Evolutionary conservation across 2,888 invertebrate species (phyloP).

Genomic region (Euphydryas editha): DNA sequence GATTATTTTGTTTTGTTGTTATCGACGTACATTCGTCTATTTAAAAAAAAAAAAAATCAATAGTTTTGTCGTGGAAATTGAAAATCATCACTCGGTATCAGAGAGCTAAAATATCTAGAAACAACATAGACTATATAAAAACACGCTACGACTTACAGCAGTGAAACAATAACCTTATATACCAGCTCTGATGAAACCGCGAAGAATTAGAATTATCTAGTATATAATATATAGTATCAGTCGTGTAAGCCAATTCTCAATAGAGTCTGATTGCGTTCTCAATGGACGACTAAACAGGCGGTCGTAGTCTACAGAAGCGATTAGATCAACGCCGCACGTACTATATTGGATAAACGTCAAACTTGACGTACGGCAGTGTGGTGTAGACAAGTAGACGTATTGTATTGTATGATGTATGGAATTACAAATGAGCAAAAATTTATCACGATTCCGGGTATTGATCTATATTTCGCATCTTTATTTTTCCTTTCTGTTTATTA

Average conservation of each 20-base stretch:
- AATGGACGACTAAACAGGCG: constrained; percentile 58
- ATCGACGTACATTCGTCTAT: too few species aligned
- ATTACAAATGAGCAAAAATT: constrained; percentile 4
- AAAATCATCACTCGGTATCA: too few species aligned
- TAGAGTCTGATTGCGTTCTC: constrained; percentile 53
- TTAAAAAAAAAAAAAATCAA: too few species aligned
- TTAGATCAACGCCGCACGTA: constrained; percentile 73
- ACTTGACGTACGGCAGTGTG: constrained; percentile 70
- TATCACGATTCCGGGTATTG: background rate
- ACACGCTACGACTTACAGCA: too few species aligned
- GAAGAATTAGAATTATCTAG: too few species aligned
- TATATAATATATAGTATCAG: too few species aligned
- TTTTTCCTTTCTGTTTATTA: background rate
- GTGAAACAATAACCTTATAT: too few species aligned
- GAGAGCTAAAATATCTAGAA: too few species aligned
- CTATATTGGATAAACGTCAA: constrained; percentile 79
- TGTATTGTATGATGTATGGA: constrained; percentile 16
- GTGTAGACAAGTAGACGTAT: constrained; percentile 15
- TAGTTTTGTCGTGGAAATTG: too few species aligned
- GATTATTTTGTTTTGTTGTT: too few species aligned
- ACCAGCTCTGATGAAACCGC: too few species aligned
- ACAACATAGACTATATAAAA: too few species aligned
- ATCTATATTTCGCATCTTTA: background rate
- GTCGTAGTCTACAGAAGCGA: constrained; percentile 56
- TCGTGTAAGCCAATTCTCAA: constrained; percentile 32